Conservation (phyloP, 1,140 invertebrate genomes). For the Drosophila mojavensis region DNA sequence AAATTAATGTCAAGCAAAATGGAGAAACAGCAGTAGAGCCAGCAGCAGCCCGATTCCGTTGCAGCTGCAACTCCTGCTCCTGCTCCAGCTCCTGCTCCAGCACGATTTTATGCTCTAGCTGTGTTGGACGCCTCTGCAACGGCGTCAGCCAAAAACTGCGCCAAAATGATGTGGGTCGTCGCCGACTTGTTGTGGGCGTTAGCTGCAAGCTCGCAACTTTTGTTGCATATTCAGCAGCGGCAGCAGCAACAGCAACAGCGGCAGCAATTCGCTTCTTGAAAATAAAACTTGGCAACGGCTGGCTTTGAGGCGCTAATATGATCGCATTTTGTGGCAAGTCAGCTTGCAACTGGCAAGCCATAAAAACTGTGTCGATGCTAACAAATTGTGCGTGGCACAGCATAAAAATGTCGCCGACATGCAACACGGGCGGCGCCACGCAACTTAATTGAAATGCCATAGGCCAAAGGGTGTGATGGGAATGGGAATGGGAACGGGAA, state of each 20-base stretch:
- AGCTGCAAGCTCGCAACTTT: slow-evolving; percentile 45
- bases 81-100: background rate
- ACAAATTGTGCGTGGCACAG: slow-evolving; percentile 56
- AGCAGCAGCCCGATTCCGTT: slow-evolving; percentile 36
- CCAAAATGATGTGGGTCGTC: slow-evolving; percentile 72
- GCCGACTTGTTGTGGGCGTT: slow-evolving; percentile 49
- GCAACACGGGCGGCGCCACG: slow-evolving; percentile 39
- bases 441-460: slow-evolving; percentile 33
- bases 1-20: slow-evolving; percentile 81
- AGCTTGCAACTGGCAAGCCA: slow-evolving; percentile 56
- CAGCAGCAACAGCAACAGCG: background rate
- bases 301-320: slow-evolving; percentile 59
- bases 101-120: slow-evolving; percentile 10
- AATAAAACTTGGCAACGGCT: slow-evolving; percentile 69
- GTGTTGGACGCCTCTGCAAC: slow-evolving; percentile 54
- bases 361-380: slow-evolving; percentile 71
- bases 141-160: slow-evolving; percentile 69
- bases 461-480: slow-evolving; percentile 29
- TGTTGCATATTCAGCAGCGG: slow-evolving; percentile 47
- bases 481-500: background rate
- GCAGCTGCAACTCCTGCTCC: slow-evolving; percentile 22
- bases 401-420: slow-evolving; percentile 44
- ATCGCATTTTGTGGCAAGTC: slow-evolving; percentile 70
- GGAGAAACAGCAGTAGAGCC: slow-evolving; percentile 54
- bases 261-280: slow-evolving; percentile 53